Percentiles rank a stretch among this genome's conserved stretches.
Evolutionary conservation across 2,888 invertebrate genomes (phyloP).

Genomic region (Tetragnatha montana): DNA sequence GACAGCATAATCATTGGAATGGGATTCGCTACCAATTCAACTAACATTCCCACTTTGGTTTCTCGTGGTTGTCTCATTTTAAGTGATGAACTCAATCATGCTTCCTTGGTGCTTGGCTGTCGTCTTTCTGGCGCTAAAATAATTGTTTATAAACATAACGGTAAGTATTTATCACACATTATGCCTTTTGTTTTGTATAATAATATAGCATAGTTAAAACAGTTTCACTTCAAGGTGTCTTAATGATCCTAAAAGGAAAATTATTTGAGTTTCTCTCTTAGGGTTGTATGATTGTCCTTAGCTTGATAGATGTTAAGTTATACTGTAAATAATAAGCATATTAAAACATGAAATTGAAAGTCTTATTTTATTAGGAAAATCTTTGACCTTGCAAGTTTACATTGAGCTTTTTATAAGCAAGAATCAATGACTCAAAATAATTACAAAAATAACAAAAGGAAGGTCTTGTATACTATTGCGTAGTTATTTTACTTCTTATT

Average conservation of each 20-base stretch:
- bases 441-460: too few species aligned
- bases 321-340: neutral
- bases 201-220: neutral
- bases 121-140: conserved; percentile 89
- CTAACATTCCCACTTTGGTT: conserved; percentile 92
- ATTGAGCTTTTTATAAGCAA: too few species aligned
- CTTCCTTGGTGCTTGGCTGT: conserved; percentile 95
- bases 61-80: conserved; percentile 90
- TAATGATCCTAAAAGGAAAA: too few species aligned
- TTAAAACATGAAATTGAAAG: too few species aligned
- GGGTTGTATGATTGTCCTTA: too few species aligned
- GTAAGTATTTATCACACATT: conserved; percentile 73
- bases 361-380: too few species aligned
- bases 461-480: too few species aligned
- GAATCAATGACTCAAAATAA: too few species aligned
- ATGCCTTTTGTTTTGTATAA: neutral
- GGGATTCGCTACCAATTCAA: conserved; percentile 98
- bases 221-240: neutral
- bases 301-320: neutral
- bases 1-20: conserved; percentile 96
- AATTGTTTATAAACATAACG: conserved; percentile 85
- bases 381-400: too few species aligned
- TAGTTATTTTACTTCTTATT: too few species aligned
- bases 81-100: conserved; percentile 98
- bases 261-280: neutral